Evolutionary conservation across 2,113 vertebrate genomes (phyloP), one percentile per base, ranked within the genome.

Genomic region (Oreocharis arfaki): DNA sequence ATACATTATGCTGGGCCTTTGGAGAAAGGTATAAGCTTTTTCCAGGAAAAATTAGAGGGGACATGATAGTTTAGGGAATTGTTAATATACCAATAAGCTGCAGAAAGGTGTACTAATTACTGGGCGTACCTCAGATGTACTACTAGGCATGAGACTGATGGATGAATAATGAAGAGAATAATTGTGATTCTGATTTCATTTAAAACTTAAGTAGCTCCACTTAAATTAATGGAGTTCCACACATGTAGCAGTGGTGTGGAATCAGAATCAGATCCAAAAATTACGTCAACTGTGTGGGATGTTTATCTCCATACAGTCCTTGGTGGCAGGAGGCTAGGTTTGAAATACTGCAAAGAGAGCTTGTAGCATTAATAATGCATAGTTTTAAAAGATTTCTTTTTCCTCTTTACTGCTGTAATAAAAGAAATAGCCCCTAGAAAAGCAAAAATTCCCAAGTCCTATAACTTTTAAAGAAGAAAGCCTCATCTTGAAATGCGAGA

Each of bases 31-130:
- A 46, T n/a, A 42, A 39, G 6, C 2, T 56, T 93, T 90, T 92
- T 69, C 59, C 80, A 83, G 80, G 78, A 95, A 84, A 90, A 93
- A 89, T 60, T 13, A 75, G 74, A 94, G 20, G 64, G 47, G 56
- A 94, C 61, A 7, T 41, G 55, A 32, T 85, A 56, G 77, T 93
- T 94, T 44, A 89, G 95, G 88, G 93, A 94, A 88, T 78, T 94
- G 84, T 67, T 97, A 96, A 94, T 94, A 77, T 1, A 87, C 69
- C 69, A 93, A 61, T 95, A 87, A 94, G 69, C n/a, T 95, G 96
- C 91, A 75, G 50, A 87, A 91, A 84, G 76, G 88, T 92, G 83
- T 78, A 93, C 88, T 92, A 70, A 90, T 96, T 96, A 96, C 86
- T 71, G 68, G 56, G 73, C 0, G 1, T 87, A 68, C 73, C 69